Evolutionary conservation across 2,113 vertebrate species (phyloP).

Genomic region (Hippolais icterina): DNA sequence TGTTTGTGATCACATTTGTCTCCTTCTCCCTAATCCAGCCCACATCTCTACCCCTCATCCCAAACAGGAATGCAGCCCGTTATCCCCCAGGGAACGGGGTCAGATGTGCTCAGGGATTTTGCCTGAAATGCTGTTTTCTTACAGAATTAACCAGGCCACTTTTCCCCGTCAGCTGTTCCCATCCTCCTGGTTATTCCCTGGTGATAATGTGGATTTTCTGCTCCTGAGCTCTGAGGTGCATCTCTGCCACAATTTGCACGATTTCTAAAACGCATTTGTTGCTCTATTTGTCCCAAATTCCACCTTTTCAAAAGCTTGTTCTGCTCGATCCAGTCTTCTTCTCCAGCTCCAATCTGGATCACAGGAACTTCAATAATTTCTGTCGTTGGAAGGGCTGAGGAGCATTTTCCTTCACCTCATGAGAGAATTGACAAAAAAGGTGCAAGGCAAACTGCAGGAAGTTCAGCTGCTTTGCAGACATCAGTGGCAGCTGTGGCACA

Average conservation of each 20-base stretch:
- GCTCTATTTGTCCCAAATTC: not conserved
- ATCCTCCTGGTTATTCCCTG: not conserved
- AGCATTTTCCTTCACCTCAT: not conserved
- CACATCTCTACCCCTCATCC: not conserved
- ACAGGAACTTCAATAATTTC: not conserved
- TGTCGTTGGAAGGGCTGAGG: not conserved
- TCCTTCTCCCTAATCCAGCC: not conserved
- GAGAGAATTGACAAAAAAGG: not conserved
- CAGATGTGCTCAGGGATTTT: not conserved
- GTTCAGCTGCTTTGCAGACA: not conserved
- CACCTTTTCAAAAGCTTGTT: not conserved
- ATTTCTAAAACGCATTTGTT: not conserved
- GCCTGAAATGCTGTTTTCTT: not conserved
- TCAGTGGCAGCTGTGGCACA: not conserved
- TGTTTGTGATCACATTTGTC: not conserved
- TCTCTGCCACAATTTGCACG: fast-evolving
- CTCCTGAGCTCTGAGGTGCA: not conserved
- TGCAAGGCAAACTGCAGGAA: not conserved
- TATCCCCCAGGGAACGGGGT: not conserved
- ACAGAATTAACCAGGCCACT: not conserved
- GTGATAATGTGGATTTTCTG: not conserved
- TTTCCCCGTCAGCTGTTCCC: not conserved
- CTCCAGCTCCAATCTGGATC: not conserved
- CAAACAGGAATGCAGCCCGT: not conserved
- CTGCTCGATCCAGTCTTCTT: not conserved